Base-by-base conservation (phyloP, 2,888 invertebrate genomes). In the Tineola bisselliella region DNA sequence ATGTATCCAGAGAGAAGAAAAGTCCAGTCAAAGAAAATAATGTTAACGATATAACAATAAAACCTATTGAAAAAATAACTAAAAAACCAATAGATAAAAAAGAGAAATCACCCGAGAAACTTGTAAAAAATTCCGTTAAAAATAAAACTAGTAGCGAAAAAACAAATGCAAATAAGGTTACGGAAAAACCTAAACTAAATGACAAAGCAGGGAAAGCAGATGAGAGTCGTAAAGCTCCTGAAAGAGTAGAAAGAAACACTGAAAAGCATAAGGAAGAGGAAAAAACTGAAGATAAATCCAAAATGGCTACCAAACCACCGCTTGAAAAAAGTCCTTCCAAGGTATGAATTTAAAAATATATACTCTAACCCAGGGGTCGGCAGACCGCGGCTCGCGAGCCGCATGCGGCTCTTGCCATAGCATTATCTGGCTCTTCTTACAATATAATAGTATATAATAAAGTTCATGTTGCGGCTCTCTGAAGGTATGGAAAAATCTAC, bases 221-320 rank as follows among this genome's bases (percentile, higher is more conserved):
- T n/a, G n/a, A n/a, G n/a, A n/a, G n/a, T n/a, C n/a, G n/a, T n/a
- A 25, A 25, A 64, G 59, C 65, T n/a, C 68, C 71, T 61, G 70
- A 63, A 62, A 63, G 65, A 63, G 59, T 63, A 61, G 38, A 59
- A 61, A 61, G 63, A 61, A 13, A 68, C 66, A 63, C 64, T 64
- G 69, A 68, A 63, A 64, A 72, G 63, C 43, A 67, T 5, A 69
- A 70, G 66, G 63, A 63, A 63, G 67, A 70, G 65, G 74, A 71
- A 56, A 79, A 77, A 65, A 62, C 64, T 59, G 81, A 84, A 66
- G 79, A 80, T 13, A 74, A 74, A 65, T 61, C 73, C 25, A 79
- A 78, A 66, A 86, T 87, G 86, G 81, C 86, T 12, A 83, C 87
- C 0, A 87, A 87, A 70, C 87, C 87, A 33, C 76, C 83, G 0